phyloP scores from a whole-genome alignment of 2,888 invertebrate species.

The Lottia scabra region DNA sequence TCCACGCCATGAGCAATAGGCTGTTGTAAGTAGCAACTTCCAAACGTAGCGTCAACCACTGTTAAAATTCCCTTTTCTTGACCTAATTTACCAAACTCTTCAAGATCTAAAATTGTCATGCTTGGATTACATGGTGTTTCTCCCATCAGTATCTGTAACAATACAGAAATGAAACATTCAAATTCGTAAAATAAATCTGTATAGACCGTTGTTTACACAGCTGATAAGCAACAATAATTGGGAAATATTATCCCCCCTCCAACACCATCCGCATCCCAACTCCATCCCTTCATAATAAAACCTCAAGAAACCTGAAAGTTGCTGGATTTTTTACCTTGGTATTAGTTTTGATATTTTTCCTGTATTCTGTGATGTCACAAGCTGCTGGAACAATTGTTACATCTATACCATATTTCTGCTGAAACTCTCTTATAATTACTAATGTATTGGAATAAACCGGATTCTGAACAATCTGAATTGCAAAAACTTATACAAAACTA shows the following conservation, averaged over 20 bases:
- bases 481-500: neutral
- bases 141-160: constrained; percentile 60
- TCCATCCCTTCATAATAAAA: too few species aligned
- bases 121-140: constrained; percentile 69
- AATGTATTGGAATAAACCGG: constrained; percentile 62
- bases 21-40: constrained; percentile 62
- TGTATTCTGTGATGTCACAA: constrained; percentile 52
- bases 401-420: constrained; percentile 58
- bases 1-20: constrained; percentile 66
- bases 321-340: constrained; percentile 58
- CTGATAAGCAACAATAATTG: too few species aligned
- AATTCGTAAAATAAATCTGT: too few species aligned
- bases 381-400: constrained; percentile 46
- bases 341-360: constrained; percentile 56
- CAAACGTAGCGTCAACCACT: constrained; percentile 68
- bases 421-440: constrained; percentile 54
- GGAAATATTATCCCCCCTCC: too few species aligned
- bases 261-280: too few species aligned
- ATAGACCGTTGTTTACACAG: too few species aligned
- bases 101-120: constrained; percentile 64
- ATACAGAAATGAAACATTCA: too few species aligned
- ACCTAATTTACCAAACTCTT: constrained; percentile 58
- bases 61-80: constrained; percentile 43
- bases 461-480: constrained; percentile 54
- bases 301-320: too few species aligned